These are phyloP conservation scores for Escarpia spicata DNA, from an alignment of 2,888 invertebrate species.

Conservation along the genomic window DNA sequence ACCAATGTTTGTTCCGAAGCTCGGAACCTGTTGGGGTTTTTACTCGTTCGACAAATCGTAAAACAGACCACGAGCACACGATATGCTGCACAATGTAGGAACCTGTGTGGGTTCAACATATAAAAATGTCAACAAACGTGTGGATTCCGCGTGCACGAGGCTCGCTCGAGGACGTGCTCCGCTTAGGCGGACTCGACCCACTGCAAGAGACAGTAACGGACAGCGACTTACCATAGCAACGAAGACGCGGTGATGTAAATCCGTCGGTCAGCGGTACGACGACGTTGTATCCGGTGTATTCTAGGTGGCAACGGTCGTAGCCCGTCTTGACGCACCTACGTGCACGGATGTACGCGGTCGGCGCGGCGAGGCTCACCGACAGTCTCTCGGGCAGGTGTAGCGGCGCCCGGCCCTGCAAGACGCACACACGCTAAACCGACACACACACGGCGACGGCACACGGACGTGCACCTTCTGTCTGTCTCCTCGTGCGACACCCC, in stretches of 20 bases:
- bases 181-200: too few relatives aligned
- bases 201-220: neutral
- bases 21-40: too few relatives aligned
- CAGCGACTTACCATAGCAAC: neutral
- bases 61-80: neutral
- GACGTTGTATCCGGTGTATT: neutral
- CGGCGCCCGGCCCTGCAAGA: neutral
- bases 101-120: neutral
- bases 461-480: neutral
- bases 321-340: neutral
- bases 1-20: too few relatives aligned
- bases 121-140: slow-evolving; percentile 8
- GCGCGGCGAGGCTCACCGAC: neutral
- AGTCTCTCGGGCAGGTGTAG: neutral
- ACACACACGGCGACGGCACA: neutral
- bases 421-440: neutral
- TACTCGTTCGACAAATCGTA: too few relatives aligned
- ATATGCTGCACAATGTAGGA: neutral
- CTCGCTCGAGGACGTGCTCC: neutral
- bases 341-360: neutral
- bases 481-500: neutral
- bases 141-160: neutral
- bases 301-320: neutral
- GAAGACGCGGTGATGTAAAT: neutral
- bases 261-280: neutral